phyloP scores from a whole-genome alignment of 2,113 vertebrate genomes.

The Ptyas mucosa region DNA sequence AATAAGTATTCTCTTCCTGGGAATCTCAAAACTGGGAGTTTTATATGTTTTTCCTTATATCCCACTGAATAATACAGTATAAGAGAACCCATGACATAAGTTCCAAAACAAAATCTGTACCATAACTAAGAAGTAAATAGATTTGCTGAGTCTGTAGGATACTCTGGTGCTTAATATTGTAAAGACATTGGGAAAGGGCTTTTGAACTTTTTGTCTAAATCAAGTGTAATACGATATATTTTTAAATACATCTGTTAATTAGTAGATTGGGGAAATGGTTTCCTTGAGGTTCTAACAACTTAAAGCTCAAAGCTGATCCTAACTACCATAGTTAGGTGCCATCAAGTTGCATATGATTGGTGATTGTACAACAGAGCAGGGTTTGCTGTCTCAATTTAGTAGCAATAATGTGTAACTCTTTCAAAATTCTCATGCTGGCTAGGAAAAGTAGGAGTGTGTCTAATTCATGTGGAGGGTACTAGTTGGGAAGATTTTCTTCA shows the following conservation, averaged over 20 bases:
- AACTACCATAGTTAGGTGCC: background rate
- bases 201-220: background rate
- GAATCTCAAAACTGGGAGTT: background rate
- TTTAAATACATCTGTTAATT: background rate
- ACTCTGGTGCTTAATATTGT: background rate
- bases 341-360: background rate
- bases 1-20: background rate
- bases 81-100: background rate
- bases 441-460: background rate
- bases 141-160: background rate
- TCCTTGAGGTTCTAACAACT: background rate
- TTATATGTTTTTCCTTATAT: background rate
- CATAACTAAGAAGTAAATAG: background rate
- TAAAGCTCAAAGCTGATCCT: background rate
- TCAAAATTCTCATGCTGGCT: background rate
- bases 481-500: background rate
- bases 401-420: background rate
- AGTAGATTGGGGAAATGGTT: background rate
- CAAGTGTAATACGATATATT: background rate
- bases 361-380: background rate
- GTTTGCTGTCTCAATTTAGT: background rate
- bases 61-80: background rate
- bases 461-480: background rate
- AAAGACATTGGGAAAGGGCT: background rate
- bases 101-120: background rate